These are phyloP conservation scores for Plagodis pulveraria DNA, from an alignment of 2,888 invertebrate species.

Conservation along the genomic window DNA sequence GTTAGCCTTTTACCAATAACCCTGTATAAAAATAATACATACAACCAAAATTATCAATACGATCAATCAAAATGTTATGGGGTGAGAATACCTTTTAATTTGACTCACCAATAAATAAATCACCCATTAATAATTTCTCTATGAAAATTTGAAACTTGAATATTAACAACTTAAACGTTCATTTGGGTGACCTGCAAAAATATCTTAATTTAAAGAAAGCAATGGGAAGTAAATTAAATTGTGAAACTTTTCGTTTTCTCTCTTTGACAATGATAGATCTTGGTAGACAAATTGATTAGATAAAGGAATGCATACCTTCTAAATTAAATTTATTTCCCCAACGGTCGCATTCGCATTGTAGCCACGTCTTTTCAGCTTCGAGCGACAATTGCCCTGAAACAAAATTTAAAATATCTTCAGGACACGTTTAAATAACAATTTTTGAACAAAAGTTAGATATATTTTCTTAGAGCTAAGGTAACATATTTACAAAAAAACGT, in stretches of 20 bases:
- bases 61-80: constrained; percentile 10
- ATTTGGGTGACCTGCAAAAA: constrained; percentile 76
- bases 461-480: no score
- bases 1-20: no score
- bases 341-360: constrained; percentile 95
- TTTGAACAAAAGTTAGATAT: no score
- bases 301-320: constrained; percentile 86
- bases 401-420: constrained; percentile 4
- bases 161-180: constrained; percentile 74
- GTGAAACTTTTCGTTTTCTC: neutral
- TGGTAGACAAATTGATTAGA: neutral
- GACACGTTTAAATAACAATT: no score
- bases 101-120: constrained; percentile 67
- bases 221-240: neutral
- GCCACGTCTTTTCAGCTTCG: constrained; percentile 95
- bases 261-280: neutral
- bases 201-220: constrained; percentile 19
- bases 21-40: neutral
- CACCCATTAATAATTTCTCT: constrained; percentile 53
- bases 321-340: constrained; percentile 93
- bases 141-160: constrained; percentile 47
- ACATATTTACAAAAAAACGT: no score
- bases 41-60: neutral
- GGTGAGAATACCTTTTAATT: constrained; percentile 24
- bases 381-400: constrained; percentile 91